phyloP scores from a whole-genome alignment of 2,113 vertebrate genomes.

The Bos taurus region DNA sequence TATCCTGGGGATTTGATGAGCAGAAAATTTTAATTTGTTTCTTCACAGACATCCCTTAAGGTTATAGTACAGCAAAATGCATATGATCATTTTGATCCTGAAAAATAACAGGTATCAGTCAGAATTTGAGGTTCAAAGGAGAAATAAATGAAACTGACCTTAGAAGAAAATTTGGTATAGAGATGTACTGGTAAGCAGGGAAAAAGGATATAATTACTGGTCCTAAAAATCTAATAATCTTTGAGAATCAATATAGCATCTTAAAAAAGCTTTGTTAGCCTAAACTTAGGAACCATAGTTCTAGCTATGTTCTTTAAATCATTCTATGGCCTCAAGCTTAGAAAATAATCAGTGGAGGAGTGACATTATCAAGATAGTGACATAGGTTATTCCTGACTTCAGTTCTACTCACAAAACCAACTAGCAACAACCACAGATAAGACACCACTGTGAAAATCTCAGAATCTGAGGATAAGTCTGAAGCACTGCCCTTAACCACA shows the following conservation, averaged over 20 bases:
- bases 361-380: not conserved
- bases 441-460: not conserved
- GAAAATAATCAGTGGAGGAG: not conserved
- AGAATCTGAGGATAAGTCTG: not conserved
- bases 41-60: not conserved
- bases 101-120: conserved; percentile 17
- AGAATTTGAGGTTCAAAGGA: not conserved
- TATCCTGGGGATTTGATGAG: not conserved
- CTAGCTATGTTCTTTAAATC: not conserved
- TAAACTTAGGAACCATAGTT: not conserved
- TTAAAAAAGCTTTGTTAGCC: not conserved
- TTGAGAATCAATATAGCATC: not conserved
- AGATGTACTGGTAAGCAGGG: not conserved
- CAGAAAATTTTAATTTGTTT: conserved; percentile 30
- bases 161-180: not conserved
- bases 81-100: not conserved
- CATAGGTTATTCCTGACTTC: not conserved
- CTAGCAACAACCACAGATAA: not conserved
- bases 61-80: not conserved
- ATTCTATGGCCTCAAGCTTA: not conserved
- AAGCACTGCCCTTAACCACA: not conserved
- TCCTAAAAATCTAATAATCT: not conserved
- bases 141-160: not conserved
- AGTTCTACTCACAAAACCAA: not conserved
- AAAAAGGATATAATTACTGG: not conserved